These are phyloP conservation scores for Coremacera marginata DNA, from an alignment of 2,888 invertebrate genomes.

Conservation along the genomic window DNA sequence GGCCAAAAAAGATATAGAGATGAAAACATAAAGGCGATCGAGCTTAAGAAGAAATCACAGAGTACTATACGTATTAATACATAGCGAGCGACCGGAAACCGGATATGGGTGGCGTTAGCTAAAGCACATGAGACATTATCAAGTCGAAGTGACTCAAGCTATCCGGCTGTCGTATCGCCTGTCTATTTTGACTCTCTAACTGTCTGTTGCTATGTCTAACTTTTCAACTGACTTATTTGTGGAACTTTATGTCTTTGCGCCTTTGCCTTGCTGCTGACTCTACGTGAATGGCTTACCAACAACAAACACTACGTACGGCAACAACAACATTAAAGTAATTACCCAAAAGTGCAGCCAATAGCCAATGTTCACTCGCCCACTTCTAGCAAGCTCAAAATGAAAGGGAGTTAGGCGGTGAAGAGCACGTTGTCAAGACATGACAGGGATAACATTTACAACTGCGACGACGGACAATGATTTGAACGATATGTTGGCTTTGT, in stretches of 20 bases:
- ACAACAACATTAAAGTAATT: slow-evolving; percentile 66
- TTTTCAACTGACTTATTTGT: not conserved
- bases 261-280: not conserved
- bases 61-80: slow-evolving; percentile 2
- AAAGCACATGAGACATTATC: slow-evolving; percentile 25
- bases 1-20: slow-evolving; percentile 28
- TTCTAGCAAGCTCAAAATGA: not conserved
- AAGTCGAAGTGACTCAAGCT: not conserved
- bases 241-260: not conserved
- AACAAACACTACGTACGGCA: slow-evolving; percentile 45
- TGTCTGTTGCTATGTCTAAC: not conserved
- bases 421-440: not conserved
- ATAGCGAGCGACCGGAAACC: slow-evolving; percentile 43
- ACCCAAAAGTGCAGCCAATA: slow-evolving; percentile 53
- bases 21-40: slow-evolving; percentile 19
- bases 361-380: not conserved
- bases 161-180: slow-evolving; percentile 4
- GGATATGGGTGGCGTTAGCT: slow-evolving; percentile 41
- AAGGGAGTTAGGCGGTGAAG: not conserved
- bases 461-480: not conserved
- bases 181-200: not conserved
- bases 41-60: not conserved
- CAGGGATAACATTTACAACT: slow-evolving; percentile 10
- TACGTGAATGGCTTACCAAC: not conserved
- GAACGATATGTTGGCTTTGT: slow-evolving; percentile 37